A percentile compares a stretch with the other conserved stretches of the same genome.
These are phyloP conservation scores for Setipinna tenuifilis DNA, from an alignment of 2,797 vertebrate species.

Conservation along the genomic window DNA sequence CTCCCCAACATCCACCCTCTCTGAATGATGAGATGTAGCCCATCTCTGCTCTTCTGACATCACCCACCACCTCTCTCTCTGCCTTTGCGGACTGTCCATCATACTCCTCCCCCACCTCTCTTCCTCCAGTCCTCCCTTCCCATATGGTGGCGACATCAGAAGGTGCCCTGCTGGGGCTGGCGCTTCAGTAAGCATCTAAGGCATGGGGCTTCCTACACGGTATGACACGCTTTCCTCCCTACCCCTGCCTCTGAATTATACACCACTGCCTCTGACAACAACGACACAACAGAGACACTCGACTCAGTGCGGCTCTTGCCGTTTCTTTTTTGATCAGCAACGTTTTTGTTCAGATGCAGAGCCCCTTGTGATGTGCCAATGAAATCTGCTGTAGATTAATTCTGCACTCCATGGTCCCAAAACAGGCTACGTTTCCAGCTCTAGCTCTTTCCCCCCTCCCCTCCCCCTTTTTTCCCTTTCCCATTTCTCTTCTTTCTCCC, in stretches of 20 bases:
- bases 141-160: not conserved
- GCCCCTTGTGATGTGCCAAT: not conserved
- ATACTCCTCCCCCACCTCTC: not conserved
- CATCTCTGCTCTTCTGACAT: conserved; percentile 37
- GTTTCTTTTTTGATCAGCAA: not conserved
- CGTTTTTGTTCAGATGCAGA: not conserved
- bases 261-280: not conserved
- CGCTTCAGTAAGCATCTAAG: not conserved
- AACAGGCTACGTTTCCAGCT: not conserved
- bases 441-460: not conserved
- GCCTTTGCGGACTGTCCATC: conserved; percentile 23
- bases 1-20: conserved; percentile 16
- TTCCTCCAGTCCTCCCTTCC: not conserved
- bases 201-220: not conserved
- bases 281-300: not conserved
- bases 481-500: not conserved
- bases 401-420: not conserved
- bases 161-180: not conserved
- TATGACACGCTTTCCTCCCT: not conserved
- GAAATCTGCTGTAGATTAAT: not conserved
- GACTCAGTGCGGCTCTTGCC: not conserved
- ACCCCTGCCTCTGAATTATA: not conserved
- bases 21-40: conserved; percentile 60
- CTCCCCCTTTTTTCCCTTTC: not conserved
- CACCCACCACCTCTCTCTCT: conserved; percentile 27